Evolutionary conservation across 2,113 vertebrate species (phyloP), one percentile per base, ranked within the genome.

Genomic region (Limnothrissa miodon): DNA sequence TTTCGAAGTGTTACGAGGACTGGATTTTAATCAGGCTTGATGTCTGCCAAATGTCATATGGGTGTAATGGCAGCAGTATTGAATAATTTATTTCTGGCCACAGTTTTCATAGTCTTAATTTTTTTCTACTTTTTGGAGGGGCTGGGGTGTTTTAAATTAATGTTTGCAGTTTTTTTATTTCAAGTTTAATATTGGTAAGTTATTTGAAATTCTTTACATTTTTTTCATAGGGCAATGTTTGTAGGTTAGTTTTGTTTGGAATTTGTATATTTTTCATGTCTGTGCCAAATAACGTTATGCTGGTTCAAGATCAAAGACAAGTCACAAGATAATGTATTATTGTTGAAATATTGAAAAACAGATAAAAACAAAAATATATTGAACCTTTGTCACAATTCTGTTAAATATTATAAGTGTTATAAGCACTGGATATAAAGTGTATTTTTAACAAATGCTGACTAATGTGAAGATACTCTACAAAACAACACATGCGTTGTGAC

Each of bases 391-490:
- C 96, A 95, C 96, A 96, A 97, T 94, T 89, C 95, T 96, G 95
- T 97, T 97, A 15, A 74, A 74, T 74, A 74, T 98, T 94, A 84
- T 95, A 97, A 97, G 97, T 99, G 98, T 99, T 98, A 95, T 96
- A 97, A 98, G 97, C 98, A 99, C 98, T 99, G 98, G 98, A 99
- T 98, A 98, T 97, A 97, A 98, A 99, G 97, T 96, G 97, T 98
- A 98, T 98, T 98, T 99, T 96, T 98, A 97, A 97, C 97, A 96
- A 96, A 96, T 98, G 97, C 97, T 99, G 97, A 99, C 96, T 96
- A 99, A 99, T 99, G 98, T 99, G 98, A 99, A 99, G 95, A 96
- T 97, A 95, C 98, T 96, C 94, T 97, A 96, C 91, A 91, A 97
- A 87, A 85, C 91, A 97, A 98, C 96, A 97, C 94, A 93, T 96